Conservation (phyloP, 1,140 invertebrate species). For the Samia ricini region DNA sequence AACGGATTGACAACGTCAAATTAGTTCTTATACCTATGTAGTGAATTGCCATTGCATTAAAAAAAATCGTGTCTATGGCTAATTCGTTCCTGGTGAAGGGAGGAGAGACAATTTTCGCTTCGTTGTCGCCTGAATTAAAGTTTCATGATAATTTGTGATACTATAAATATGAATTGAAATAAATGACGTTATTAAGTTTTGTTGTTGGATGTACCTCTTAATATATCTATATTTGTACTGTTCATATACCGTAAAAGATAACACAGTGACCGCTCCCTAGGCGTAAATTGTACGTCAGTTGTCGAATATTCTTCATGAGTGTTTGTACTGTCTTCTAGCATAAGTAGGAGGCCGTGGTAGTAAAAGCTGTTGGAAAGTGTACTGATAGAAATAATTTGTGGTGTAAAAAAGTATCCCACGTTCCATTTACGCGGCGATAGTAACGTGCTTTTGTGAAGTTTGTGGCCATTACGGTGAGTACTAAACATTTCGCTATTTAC, state of each 20-base stretch:
- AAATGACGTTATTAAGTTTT: constrained; percentile 50
- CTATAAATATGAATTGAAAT: constrained; percentile 54
- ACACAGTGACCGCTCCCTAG: constrained; percentile 72
- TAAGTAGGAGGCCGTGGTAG: constrained; percentile 69
- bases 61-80: constrained; percentile 50
- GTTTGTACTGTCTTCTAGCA: constrained; percentile 74
- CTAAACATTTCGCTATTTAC: constrained; percentile 56
- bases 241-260: constrained; percentile 43
- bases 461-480: constrained; percentile 70
- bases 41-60: not conserved
- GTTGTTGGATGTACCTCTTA: constrained; percentile 40
- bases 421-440: constrained; percentile 56
- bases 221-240: constrained; percentile 31
- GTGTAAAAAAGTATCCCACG: constrained; percentile 72
- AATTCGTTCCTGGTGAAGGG: constrained; percentile 70
- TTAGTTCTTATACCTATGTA: not conserved
- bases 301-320: constrained; percentile 71
- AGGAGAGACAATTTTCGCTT: constrained; percentile 72
- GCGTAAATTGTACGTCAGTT: constrained; percentile 69
- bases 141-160: constrained; percentile 56
- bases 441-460: constrained; percentile 51
- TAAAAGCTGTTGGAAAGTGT: constrained; percentile 77
- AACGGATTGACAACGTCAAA: no score
- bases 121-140: constrained; percentile 66
- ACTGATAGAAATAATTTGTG: constrained; percentile 65